A percentile compares a stretch with the other conserved stretches of the same genome.
phyloP scores from a whole-genome alignment of 2,888 invertebrate genomes.

The Synergus umbraculus region DNA sequence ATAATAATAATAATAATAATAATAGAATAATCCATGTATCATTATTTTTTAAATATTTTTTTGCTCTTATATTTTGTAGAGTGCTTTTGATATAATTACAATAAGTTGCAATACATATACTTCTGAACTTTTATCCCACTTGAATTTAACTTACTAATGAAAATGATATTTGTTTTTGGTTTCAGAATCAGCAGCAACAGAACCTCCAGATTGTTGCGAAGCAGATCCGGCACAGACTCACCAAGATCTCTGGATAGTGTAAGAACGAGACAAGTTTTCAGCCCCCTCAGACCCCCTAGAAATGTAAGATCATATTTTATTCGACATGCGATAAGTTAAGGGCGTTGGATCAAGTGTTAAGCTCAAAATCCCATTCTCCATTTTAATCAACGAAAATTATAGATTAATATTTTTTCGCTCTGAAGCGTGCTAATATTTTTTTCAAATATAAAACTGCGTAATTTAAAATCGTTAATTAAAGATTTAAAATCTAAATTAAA shows the following conservation, averaged over 20 bases:
- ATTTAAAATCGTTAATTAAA: neutral
- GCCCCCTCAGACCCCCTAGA: constrained; percentile 72
- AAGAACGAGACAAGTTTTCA: constrained; percentile 71
- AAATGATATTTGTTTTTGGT: constrained; percentile 50
- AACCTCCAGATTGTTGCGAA: constrained; percentile 74
- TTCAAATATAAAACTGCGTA: neutral
- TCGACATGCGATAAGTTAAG: too few species aligned
- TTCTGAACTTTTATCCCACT: neutral
- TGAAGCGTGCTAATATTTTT: too few species aligned
- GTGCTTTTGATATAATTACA: neutral
- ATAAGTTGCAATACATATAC: neutral
- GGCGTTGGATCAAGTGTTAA: too few species aligned
- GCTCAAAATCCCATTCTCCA: too few species aligned
- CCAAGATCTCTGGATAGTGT: constrained; percentile 77
- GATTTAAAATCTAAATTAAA: neutral
- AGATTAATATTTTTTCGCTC: too few species aligned
- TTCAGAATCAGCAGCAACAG: constrained; percentile 72
- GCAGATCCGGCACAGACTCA: constrained; percentile 81
- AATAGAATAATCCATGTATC: neutral
- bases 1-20: neutral
- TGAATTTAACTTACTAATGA: neutral
- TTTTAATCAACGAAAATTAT: too few species aligned
- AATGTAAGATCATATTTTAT: constrained; percentile 65
- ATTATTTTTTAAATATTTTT: neutral
- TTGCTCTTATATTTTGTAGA: neutral